Percentiles rank a stretch among this genome's conserved stretches.
These are phyloP conservation scores for Phocides pigmalion DNA, from an alignment of 1,140 invertebrate genomes.

Conservation along the genomic window DNA sequence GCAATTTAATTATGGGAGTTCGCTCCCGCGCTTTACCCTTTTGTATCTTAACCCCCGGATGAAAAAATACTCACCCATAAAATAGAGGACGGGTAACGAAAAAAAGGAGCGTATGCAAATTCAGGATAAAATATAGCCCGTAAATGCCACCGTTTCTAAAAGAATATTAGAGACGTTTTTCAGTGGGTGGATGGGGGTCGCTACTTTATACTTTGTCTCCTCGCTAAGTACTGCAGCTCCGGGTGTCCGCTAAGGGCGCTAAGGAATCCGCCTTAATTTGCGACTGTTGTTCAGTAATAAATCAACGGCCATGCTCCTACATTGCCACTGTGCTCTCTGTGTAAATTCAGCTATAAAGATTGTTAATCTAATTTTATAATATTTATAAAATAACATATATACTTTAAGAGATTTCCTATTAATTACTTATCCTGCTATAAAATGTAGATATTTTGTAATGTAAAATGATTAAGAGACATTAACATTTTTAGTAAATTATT, in stretches of 20 bases:
- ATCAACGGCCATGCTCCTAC: slow-evolving; percentile 48
- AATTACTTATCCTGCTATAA: too few relatives aligned
- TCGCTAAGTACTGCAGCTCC: slow-evolving; percentile 76
- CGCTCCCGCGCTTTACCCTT: slow-evolving; percentile 81
- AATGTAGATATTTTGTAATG: too few relatives aligned
- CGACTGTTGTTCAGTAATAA: slow-evolving; percentile 73
- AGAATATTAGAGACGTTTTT: slow-evolving; percentile 85
- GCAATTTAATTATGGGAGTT: slow-evolving; percentile 84
- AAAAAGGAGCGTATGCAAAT: slow-evolving; percentile 85
- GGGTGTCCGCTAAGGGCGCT: slow-evolving; percentile 71
- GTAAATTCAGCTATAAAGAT: slow-evolving; percentile 10
- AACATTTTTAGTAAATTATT: too few relatives aligned
- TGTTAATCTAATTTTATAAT: background rate
- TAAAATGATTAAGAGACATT: too few relatives aligned
- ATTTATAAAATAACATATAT: background rate
- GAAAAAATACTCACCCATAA: slow-evolving; percentile 84
- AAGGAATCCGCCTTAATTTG: slow-evolving; percentile 75
- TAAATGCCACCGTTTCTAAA: slow-evolving; percentile 85
- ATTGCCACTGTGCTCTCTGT: slow-evolving; percentile 7
- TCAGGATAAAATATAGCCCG: slow-evolving; percentile 85
- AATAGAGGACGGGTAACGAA: slow-evolving; percentile 80
- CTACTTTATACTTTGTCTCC: slow-evolving; percentile 82
- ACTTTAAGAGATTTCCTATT: too few relatives aligned
- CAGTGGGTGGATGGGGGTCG: slow-evolving; percentile 81
- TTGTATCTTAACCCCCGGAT: slow-evolving; percentile 84